These are phyloP conservation scores for Liparis tanakae DNA, from an alignment of 2,797 vertebrate species.

Conservation along the genomic window DNA sequence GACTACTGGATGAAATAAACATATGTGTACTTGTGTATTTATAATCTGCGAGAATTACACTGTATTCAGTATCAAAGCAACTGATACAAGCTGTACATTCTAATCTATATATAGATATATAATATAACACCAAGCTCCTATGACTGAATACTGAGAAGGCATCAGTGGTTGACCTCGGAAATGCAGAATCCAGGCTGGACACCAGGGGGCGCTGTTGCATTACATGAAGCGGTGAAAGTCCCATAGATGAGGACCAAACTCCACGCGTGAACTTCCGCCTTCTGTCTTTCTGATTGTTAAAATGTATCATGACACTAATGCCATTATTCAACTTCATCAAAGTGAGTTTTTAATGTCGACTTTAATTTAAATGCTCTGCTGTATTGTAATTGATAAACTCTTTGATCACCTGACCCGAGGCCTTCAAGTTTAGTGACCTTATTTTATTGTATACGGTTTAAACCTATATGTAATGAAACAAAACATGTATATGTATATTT, in stretches of 20 bases:
- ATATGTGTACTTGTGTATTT: background rate
- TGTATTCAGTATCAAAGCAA: background rate
- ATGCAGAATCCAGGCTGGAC: slow-evolving; percentile 24
- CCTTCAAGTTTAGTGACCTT: background rate
- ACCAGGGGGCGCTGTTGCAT: slow-evolving; percentile 59
- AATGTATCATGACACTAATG: background rate
- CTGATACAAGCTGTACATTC: background rate
- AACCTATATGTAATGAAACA: background rate
- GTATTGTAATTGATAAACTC: slow-evolving; percentile 9
- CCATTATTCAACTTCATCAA: background rate
- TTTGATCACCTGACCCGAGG: background rate
- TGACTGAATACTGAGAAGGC: background rate
- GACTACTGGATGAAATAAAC: no score
- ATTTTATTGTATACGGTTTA: background rate
- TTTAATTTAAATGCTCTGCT: slow-evolving; percentile 22
- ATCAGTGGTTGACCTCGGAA: background rate
- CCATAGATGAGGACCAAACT: slow-evolving; percentile 1
- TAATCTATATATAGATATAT: background rate
- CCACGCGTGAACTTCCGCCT: background rate
- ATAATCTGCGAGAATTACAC: background rate
- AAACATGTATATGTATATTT: no score
- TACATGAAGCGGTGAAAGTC: background rate
- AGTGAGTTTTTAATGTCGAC: background rate
- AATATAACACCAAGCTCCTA: background rate
- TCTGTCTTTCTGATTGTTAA: slow-evolving; percentile 14